A percentile compares a stretch with the other conserved stretches of the same genome.
phyloP scores from a whole-genome alignment of 2,113 vertebrate genomes.

The Melanostigma gelatinosum region DNA sequence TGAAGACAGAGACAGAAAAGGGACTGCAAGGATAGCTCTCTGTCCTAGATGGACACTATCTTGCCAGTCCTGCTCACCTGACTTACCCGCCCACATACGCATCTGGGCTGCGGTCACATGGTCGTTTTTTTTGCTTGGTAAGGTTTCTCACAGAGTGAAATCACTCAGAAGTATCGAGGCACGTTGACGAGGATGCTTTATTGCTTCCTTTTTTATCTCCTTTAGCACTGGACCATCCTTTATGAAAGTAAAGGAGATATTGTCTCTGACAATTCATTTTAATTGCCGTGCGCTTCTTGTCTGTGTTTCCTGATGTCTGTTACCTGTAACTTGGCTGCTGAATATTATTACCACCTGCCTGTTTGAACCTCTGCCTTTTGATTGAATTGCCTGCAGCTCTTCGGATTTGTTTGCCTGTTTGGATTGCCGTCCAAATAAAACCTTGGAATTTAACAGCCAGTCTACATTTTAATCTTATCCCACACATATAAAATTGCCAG shows the following conservation, averaged over 20 bases:
- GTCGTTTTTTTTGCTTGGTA: too few relatives aligned
- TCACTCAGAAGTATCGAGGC: not conserved
- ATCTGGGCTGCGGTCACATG: too few relatives aligned
- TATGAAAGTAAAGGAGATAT: not conserved
- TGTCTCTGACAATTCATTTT: not conserved
- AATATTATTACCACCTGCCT: not conserved
- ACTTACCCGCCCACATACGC: too few relatives aligned
- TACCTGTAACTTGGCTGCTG: not conserved
- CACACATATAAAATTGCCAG: not conserved
- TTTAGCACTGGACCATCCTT: not conserved
- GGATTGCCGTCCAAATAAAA: not conserved
- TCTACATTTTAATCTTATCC: too few relatives aligned
- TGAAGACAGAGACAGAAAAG: not conserved
- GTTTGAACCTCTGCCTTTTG: not conserved
- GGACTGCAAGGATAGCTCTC: too few relatives aligned
- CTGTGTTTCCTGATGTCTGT: not conserved
- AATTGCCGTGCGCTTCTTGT: not conserved
- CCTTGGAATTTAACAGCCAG: too few relatives aligned
- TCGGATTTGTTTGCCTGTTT: not conserved
- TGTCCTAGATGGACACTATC: too few relatives aligned
- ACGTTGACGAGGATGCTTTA: not conserved
- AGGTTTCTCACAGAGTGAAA: too few relatives aligned
- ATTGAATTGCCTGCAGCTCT: not conserved
- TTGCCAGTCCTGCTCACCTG: too few relatives aligned
- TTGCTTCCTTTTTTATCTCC: not conserved